phyloP scores from a whole-genome alignment of 2,113 vertebrate genomes.

The Semnornis frantzii region DNA sequence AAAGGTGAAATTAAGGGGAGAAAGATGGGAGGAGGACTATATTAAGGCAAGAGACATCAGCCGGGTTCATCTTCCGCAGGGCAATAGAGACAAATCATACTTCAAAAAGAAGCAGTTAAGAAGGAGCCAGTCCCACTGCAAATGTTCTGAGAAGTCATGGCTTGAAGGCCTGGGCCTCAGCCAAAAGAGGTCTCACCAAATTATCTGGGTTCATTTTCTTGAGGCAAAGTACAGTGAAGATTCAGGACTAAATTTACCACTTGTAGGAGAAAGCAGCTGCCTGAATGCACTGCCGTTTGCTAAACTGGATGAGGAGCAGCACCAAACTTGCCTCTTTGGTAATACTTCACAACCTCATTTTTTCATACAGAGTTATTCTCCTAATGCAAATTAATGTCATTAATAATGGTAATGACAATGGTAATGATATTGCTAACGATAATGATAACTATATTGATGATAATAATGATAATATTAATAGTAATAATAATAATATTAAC shows the following conservation, averaged over 20 bases:
- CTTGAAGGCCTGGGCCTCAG: background rate
- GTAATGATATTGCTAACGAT: too few species aligned
- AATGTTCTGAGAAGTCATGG: background rate
- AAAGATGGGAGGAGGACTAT: background rate
- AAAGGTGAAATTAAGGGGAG: background rate
- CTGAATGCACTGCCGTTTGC: background rate
- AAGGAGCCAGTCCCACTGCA: background rate
- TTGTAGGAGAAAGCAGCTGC: background rate
- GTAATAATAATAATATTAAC: too few species aligned
- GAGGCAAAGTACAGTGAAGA: background rate
- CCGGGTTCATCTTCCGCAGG: background rate
- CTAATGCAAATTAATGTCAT: background rate
- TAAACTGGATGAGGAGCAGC: background rate
- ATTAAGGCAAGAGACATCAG: background rate
- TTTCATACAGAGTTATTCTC: background rate
- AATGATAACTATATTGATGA: too few species aligned
- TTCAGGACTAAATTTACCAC: background rate
- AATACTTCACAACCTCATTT: background rate
- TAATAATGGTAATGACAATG: too few species aligned
- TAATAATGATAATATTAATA: too few species aligned
- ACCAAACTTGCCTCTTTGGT: background rate
- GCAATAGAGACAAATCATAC: background rate
- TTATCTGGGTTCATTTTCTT: background rate
- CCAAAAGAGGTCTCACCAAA: background rate
- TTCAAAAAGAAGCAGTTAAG: slow-evolving; percentile 34